Conservation (phyloP, 2,888 invertebrate genomes). For the Hofmannophila pseudospretella region DNA sequence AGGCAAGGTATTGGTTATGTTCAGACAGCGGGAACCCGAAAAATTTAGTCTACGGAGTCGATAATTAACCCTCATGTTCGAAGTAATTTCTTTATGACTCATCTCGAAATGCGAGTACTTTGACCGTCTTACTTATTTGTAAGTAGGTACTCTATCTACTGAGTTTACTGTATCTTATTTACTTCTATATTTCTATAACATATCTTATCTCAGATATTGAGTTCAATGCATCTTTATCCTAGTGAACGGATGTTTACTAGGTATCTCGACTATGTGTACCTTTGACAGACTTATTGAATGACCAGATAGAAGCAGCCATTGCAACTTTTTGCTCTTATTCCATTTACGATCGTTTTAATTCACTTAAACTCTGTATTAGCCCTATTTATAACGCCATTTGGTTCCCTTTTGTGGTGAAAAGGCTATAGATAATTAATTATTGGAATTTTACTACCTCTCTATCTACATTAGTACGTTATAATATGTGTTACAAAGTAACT, state of each 20-base stretch:
- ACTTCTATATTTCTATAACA: neutral
- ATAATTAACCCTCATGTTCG: no score
- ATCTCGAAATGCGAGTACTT: no score
- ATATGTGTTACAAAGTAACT: constrained; percentile 1
- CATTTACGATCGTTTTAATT: constrained; percentile 11
- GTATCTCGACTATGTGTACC: neutral
- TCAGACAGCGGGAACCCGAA: no score
- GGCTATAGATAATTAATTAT: constrained; percentile 14
- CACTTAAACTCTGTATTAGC: constrained; percentile 7
- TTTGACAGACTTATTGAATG: constrained; percentile 5
- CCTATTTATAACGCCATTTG: constrained; percentile 11
- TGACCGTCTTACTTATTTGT: no score
- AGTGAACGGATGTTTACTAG: neutral
- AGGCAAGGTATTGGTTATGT: no score
- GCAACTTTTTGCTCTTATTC: constrained; percentile 9
- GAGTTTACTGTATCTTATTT: no score
- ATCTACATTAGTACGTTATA: constrained; percentile 5
- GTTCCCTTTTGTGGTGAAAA: constrained; percentile 15
- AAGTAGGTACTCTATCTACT: no score
- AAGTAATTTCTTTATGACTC: no score
- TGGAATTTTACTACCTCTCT: constrained; percentile 18
- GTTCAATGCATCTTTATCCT: no score
- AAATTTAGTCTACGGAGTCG: no score
- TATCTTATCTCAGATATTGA: neutral
- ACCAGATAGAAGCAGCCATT: constrained; percentile 3